Evolutionary conservation across 2,113 vertebrate genomes (phyloP).

Genomic region (Gasterosteus aculeatus): DNA sequence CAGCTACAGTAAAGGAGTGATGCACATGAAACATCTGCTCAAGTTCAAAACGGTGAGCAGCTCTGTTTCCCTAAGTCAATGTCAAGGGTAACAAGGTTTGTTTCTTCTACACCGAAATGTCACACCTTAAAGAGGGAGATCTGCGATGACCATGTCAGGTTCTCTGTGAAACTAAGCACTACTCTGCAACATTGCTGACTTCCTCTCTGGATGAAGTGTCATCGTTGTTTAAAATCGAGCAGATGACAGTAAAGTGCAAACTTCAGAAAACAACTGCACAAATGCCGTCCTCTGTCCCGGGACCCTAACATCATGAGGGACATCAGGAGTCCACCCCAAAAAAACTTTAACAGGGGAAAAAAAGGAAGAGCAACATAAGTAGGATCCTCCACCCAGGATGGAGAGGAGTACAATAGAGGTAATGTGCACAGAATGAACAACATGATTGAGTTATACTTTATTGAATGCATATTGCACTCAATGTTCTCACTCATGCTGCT

Average conservation of each 20-base stretch:
- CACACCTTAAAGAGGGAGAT: neutral
- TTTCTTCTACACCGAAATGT: neutral
- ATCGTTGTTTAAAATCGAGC: neutral
- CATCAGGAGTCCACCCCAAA: too few species aligned
- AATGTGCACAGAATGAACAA: too few species aligned
- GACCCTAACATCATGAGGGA: too few species aligned
- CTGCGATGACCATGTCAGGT: neutral
- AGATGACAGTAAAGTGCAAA: neutral
- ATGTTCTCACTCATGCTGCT: too few species aligned
- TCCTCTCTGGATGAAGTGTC: neutral
- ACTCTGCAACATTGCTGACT: neutral
- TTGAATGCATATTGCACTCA: too few species aligned
- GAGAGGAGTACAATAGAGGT: too few species aligned
- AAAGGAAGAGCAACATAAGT: too few species aligned
- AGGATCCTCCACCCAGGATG: too few species aligned
- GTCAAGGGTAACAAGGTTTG: neutral
- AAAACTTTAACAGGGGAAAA: too few species aligned
- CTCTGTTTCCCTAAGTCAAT: neutral
- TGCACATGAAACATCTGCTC: constrained; percentile 95
- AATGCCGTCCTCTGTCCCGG: too few species aligned
- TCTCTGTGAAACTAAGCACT: neutral
- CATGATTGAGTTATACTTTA: too few species aligned
- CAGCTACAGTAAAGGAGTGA: constrained; percentile 93
- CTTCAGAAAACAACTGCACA: neutral
- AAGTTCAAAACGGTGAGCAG: constrained; percentile 91